Evolutionary conservation across 1,140 invertebrate genomes (phyloP).

Genomic region (Matsumurasca onukii): DNA sequence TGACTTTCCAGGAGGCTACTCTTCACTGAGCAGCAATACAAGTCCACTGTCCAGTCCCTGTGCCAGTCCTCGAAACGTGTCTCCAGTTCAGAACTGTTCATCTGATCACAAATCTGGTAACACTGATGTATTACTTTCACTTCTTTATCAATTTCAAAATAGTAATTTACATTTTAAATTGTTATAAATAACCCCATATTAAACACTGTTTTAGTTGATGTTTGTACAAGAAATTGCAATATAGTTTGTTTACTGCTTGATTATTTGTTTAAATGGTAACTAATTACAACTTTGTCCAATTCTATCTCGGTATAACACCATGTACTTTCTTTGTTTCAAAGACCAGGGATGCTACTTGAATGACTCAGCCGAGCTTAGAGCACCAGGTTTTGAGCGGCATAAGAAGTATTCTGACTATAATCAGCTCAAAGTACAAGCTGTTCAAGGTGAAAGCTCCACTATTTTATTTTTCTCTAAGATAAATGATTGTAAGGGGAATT

Average conservation of each 20-base stretch:
- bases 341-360: no score
- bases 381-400: conserved; percentile 68
- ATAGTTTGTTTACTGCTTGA: no score
- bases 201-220: no score
- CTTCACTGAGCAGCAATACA: conserved; percentile 52
- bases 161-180: neutral
- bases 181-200: no score
- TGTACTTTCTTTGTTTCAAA: no score
- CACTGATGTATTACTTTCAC: no score
- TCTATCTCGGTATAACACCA: no score
- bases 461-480: neutral
- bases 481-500: neutral
- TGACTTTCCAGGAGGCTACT: conserved; percentile 49
- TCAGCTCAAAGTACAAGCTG: conserved; percentile 60
- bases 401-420: conserved; percentile 54
- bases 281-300: no score
- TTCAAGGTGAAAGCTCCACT: conserved; percentile 66
- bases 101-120: conserved; percentile 9
- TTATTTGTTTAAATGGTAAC: no score
- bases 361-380: conserved; percentile 53
- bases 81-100: conserved; percentile 42
- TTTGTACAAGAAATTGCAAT: no score
- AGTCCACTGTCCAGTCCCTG: conserved; percentile 54
- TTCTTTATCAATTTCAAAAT: neutral
- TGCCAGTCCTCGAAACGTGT: conserved; percentile 52